phyloP scores from a whole-genome alignment of 1,140 invertebrate genomes.

The Polypedilum vanderplanki region DNA sequence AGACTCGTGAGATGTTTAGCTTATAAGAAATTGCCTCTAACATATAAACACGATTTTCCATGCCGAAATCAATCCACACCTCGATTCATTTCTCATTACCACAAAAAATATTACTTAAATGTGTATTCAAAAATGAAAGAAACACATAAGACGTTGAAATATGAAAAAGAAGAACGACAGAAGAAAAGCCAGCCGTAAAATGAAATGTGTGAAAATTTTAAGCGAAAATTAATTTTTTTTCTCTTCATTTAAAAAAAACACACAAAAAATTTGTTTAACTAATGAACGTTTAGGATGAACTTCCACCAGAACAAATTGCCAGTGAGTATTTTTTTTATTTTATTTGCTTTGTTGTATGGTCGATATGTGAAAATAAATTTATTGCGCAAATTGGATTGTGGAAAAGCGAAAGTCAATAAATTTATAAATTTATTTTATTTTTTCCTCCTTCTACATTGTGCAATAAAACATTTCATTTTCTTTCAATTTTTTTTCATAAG shows the following conservation, averaged over 20 bases:
- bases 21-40: too few species aligned
- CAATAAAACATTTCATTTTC: neutral
- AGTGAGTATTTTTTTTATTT: neutral
- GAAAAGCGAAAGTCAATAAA: slow-evolving; percentile 3
- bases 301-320: slow-evolving; percentile 23
- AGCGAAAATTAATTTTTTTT: neutral
- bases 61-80: neutral
- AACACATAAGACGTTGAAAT: neutral
- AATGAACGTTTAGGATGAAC: slow-evolving; percentile 22
- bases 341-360: neutral
- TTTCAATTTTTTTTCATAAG: neutral
- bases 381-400: neutral
- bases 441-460: too few species aligned
- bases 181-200: neutral
- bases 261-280: slow-evolving; percentile 7
- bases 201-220: neutral
- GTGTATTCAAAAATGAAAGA: neutral
- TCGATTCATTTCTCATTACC: neutral
- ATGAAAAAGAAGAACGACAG: neutral
- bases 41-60: neutral
- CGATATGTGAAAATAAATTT: neutral
- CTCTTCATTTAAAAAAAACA: neutral
- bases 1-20: too few species aligned
- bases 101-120: slow-evolving; percentile 9
- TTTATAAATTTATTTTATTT: neutral